Base-by-base conservation (phyloP, 1,140 invertebrate genomes). In the Ceratosolen solmsi region DNA sequence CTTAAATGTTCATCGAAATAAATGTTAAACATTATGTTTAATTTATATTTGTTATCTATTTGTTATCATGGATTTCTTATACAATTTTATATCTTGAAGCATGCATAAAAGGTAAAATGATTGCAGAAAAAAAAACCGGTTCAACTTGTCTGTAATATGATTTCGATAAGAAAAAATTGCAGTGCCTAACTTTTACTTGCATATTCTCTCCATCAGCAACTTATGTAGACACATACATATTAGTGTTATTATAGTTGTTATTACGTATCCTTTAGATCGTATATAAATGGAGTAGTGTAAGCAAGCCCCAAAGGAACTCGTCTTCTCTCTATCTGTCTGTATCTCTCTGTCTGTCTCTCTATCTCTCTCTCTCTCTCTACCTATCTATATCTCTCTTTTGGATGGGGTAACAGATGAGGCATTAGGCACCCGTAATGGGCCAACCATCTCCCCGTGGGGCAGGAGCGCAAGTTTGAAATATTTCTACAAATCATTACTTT, bases 401-500 rank as follows among this genome's bases (percentile, higher is more conserved):
- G 20, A 20, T 15, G 20, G 30, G 86, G 88, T 90, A 90, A 90
- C 87, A 89, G 89, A 89, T 89, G 89, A 90, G 86, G 88, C 86
- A 90, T 89, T 90, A 90, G 89, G 86, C 83, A 87, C 86, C 79
- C 87, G 88, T 89, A 90, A 90, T 89, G 89, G 89, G 41, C 49
- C 63, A 41, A 2, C 15, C 56, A 17, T 68, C 15, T 65, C 60
- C 46, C 60, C n/a, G 41, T 33, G 33, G 27, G 17, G 30, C 38
- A 49, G 5, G 2, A 11, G 7, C 1, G 0, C 84, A 84, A 87
- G 87, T 84, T 86, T 84, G 82, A 89, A 90, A 89, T 90, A 90
- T 92, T 92, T 92, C 90, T 90, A 91, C 91, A 91, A 91, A 92
- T 92, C 91, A 92, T 92, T 92, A 92, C 90, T 92, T 92, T 92